A percentile compares a stretch with the other conserved stretches of the same genome.
These are phyloP conservation scores for Cheilosia urbana DNA, from an alignment of 2,888 invertebrate genomes.

Conservation along the genomic window DNA sequence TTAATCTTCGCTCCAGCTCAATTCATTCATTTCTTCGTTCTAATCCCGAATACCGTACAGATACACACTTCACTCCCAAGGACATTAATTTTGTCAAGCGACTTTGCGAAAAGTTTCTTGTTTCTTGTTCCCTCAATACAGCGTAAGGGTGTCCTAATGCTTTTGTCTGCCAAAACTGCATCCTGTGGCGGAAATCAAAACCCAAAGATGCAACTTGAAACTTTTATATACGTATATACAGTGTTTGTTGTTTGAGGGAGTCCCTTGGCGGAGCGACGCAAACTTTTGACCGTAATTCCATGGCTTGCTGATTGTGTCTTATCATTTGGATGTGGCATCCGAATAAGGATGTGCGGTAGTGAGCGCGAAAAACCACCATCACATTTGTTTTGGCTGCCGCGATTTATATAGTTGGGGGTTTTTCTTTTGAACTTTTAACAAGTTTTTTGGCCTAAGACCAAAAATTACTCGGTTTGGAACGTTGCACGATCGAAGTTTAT, in stretches of 20 bases:
- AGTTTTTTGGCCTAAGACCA: slow-evolving; percentile 4
- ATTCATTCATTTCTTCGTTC: background rate
- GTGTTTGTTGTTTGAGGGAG: slow-evolving; percentile 15
- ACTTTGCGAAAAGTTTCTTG: slow-evolving; percentile 33
- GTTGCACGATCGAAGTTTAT: background rate
- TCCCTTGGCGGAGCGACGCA: slow-evolving; percentile 1
- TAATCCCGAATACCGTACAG: slow-evolving; percentile 2
- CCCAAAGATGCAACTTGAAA: slow-evolving; percentile 45
- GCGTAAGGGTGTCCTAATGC: slow-evolving; percentile 11
- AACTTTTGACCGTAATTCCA: slow-evolving; percentile 46
- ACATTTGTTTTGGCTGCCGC: slow-evolving; percentile 18
- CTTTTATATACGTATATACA: slow-evolving; percentile 1
- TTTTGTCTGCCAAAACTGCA: background rate
- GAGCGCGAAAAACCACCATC: slow-evolving; percentile 18
- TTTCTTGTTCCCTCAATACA: slow-evolving; percentile 15
- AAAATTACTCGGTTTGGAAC: background rate
- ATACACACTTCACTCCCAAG: slow-evolving; percentile 1
- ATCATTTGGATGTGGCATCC: slow-evolving; percentile 8
- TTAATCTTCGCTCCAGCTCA: background rate
- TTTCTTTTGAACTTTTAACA: background rate
- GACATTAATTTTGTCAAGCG: slow-evolving; percentile 32
- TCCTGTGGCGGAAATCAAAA: slow-evolving; percentile 17
- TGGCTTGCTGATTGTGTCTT: slow-evolving; percentile 18
- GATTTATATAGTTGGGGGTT: background rate
- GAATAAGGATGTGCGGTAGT: background rate